Conservation (phyloP, 2,113 vertebrate species). For the Anthoscopus minutus region DNA sequence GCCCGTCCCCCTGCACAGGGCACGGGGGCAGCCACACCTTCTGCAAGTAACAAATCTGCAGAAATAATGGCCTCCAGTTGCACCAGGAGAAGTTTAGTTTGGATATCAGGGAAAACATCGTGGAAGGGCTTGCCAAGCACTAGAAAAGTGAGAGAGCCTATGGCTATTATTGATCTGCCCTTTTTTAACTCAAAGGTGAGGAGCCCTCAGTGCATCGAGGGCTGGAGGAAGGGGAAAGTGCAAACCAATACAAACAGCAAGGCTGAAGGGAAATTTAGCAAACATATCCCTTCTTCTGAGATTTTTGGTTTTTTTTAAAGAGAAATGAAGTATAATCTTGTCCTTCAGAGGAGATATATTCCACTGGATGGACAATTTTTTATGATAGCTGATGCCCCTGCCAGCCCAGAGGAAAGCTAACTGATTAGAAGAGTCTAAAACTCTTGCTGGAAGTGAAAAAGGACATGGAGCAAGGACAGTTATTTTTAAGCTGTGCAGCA, state of each 20-base stretch:
- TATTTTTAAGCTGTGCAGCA: slow-evolving; percentile 30
- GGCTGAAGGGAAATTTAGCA: not conserved
- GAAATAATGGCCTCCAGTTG: not conserved
- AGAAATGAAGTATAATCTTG: not conserved
- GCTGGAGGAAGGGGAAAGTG: not conserved
- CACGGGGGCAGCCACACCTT: not conserved
- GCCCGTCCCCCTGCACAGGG: not conserved
- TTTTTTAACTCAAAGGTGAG: not conserved
- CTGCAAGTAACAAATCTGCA: not conserved
- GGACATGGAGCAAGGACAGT: not conserved
- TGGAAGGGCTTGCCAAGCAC: not conserved
- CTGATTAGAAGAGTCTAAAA: slow-evolving; percentile 26
- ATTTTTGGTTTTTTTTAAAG: not conserved
- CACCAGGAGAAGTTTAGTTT: not conserved
- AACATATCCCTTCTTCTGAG: not conserved
- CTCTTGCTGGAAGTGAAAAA: slow-evolving; percentile 22
- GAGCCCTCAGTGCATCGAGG: not conserved
- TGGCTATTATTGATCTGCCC: not conserved
- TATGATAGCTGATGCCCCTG: slow-evolving; percentile 14
- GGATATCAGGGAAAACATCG: not conserved
- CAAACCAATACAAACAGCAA: not conserved
- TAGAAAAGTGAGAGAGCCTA: not conserved
- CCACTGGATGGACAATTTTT: slow-evolving; percentile 2
- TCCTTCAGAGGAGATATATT: slow-evolving; percentile 25
- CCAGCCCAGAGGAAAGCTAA: slow-evolving; percentile 24